phyloP scores from a whole-genome alignment of 35 echinoderm and acorn worm genomes.

The Eucidaris tribuloides region DNA sequence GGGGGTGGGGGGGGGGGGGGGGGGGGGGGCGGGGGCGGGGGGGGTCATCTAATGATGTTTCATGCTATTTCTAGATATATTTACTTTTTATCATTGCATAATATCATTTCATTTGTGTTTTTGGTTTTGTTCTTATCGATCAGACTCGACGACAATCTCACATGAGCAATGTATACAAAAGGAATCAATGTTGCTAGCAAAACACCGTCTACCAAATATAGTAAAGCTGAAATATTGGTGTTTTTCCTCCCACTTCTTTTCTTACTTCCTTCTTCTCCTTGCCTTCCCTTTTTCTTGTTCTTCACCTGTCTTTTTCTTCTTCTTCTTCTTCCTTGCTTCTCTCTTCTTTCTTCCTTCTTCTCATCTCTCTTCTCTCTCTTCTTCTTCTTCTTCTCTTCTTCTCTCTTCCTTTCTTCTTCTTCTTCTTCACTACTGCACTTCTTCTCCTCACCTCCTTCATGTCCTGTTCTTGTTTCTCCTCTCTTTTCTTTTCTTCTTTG shows the following conservation, averaged over 20 bases:
- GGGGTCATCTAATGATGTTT: no score
- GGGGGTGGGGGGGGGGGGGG: no score
- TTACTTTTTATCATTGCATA: no score
- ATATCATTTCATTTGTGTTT: no score
- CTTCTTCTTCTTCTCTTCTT: not conserved
- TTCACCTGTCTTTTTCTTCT: not conserved
- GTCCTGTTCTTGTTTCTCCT: not conserved
- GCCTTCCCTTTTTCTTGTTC: not conserved
- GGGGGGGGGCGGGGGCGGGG: no score
- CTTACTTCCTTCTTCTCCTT: not conserved
- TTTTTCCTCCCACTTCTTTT: not conserved
- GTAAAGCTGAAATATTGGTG: no score
- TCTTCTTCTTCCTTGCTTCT: not conserved
- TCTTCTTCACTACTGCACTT: not conserved
- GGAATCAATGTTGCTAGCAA: no score
- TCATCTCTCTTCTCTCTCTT: not conserved
- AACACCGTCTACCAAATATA: no score
- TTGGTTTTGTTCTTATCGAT: no score
- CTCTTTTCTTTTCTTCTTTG: not conserved
- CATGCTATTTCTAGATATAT: no score
- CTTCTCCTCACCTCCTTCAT: not conserved
- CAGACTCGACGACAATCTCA: no score
- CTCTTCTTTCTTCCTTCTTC: not conserved
- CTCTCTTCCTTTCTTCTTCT: not conserved
- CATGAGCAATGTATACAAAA: no score